Conservation (phyloP, 2,113 vertebrate genomes). For the Pavo muticus region DNA sequence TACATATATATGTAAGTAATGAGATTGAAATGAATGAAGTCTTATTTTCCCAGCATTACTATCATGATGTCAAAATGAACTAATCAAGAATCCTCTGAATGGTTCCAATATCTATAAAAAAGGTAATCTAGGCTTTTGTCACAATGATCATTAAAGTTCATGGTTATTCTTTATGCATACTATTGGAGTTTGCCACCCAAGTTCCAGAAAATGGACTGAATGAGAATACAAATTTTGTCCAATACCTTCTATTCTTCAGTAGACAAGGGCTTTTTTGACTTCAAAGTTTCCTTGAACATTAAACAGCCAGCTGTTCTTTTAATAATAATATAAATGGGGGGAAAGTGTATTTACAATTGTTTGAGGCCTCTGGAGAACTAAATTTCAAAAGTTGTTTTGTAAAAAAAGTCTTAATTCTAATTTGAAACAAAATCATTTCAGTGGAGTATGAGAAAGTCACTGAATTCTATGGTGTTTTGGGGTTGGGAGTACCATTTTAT, state of each 20-base stretch:
- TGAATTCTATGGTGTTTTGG: rapidly evolving
- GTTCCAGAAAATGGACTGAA: neutral
- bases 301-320: neutral
- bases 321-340: neutral
- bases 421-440: neutral
- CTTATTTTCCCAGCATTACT: neutral
- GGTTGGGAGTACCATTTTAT: neutral
- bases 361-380: neutral
- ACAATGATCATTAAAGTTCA: neutral
- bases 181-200: neutral
- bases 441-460: neutral
- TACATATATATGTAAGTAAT: neutral
- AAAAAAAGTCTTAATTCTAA: neutral
- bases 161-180: neutral
- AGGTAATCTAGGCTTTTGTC: neutral
- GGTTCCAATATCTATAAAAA: neutral
- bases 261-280: neutral
- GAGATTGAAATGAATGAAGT: neutral
- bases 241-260: neutral
- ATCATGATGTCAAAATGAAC: neutral
- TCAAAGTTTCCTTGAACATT: neutral
- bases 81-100: neutral
- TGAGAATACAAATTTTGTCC: neutral
- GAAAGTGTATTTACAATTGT: neutral
- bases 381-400: neutral